Evolutionary conservation across 2,888 invertebrate genomes (phyloP).

Genomic region (Synergus laeviventris): DNA sequence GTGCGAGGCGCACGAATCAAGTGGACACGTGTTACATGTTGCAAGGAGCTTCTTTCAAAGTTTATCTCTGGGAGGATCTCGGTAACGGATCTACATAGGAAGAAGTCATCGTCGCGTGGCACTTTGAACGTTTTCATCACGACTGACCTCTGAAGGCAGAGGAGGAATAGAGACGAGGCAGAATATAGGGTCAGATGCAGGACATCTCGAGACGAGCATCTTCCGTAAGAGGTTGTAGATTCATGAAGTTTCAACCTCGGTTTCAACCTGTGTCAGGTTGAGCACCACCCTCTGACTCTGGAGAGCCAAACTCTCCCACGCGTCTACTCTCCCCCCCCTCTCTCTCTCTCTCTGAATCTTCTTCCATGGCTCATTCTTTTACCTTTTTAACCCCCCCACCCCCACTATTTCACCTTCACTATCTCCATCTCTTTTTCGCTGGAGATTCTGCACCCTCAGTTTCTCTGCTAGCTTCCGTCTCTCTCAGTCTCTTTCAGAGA

Average conservation of each 20-base stretch:
- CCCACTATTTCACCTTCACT: slow-evolving; percentile 34
- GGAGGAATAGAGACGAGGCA: neutral
- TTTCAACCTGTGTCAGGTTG: slow-evolving; percentile 67
- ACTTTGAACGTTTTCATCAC: slow-evolving; percentile 20
- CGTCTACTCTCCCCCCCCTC: slow-evolving; percentile 57
- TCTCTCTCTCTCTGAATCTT: slow-evolving; percentile 44
- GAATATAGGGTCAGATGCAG: neutral
- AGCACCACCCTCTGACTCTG: slow-evolving; percentile 66
- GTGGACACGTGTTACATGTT: slow-evolving; percentile 15
- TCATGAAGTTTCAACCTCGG: slow-evolving; percentile 58
- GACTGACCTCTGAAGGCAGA: neutral
- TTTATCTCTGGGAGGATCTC: neutral
- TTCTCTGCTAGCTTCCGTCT: slow-evolving; percentile 48
- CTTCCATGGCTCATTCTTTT: slow-evolving; percentile 39
- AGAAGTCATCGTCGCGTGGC: slow-evolving; percentile 20
- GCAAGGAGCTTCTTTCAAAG: slow-evolving; percentile 19
- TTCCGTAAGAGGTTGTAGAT: neutral
- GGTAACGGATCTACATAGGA: neutral
- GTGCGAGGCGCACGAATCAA: neutral
- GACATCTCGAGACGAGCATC: neutral
- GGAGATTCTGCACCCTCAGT: slow-evolving; percentile 44
- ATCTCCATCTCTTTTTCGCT: slow-evolving; percentile 41
- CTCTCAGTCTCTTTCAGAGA: slow-evolving; percentile 31
- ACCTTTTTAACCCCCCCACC: slow-evolving; percentile 41
- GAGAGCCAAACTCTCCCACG: slow-evolving; percentile 69